Percentiles rank a stretch among this genome's conserved stretches.
Evolutionary conservation across 2,888 invertebrate genomes (phyloP).

Genomic region (Neoitamus cyanurus): DNA sequence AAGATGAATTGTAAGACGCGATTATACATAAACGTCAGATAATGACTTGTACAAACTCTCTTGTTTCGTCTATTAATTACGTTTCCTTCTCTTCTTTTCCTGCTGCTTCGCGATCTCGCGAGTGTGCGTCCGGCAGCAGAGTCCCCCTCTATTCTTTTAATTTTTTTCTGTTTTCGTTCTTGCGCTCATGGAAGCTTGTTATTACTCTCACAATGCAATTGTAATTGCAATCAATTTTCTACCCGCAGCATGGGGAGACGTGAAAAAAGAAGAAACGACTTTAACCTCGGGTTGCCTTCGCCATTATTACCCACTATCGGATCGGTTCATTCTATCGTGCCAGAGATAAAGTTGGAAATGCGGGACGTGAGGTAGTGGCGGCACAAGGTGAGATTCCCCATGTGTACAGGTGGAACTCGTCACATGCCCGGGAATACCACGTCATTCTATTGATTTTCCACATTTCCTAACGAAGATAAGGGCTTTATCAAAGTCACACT

Average conservation of each 20-base stretch:
- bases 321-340: neutral
- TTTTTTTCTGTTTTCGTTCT: neutral
- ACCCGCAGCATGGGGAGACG: neutral
- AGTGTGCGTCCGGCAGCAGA: neutral
- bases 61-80: constrained; percentile 38
- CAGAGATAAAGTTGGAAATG: neutral
- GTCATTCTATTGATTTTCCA: neutral
- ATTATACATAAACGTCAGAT: constrained; percentile 34
- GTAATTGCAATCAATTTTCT: constrained; percentile 28
- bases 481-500: neutral
- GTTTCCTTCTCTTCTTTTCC: constrained; percentile 8
- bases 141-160: neutral
- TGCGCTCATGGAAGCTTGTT: neutral
- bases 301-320: constrained; percentile 2
- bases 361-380: neutral
- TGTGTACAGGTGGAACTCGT: neutral
- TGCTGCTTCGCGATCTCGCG: neutral
- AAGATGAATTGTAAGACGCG: constrained; percentile 25
- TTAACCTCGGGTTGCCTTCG: constrained; percentile 22
- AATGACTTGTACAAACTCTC: constrained; percentile 33
- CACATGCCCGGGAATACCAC: neutral
- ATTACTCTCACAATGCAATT: constrained; percentile 12
- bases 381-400: neutral
- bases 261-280: constrained; percentile 15
- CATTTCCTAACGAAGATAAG: neutral